phyloP scores from a whole-genome alignment of 1,140 invertebrate species.

The Panagrolaimus sp. region DNA sequence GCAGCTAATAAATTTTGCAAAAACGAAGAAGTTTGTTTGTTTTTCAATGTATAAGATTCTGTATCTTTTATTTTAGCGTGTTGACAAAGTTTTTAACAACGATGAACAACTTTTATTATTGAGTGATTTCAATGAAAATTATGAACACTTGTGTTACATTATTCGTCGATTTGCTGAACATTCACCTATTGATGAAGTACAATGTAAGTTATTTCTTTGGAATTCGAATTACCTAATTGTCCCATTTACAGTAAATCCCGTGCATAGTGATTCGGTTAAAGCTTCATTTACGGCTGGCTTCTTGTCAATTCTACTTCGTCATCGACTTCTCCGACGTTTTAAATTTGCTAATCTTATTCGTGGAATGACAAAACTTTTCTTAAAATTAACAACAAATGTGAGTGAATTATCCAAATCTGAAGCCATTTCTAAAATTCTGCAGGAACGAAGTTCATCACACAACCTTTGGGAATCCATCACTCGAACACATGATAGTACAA shows the following conservation, averaged over 20 bases:
- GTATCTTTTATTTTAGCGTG: background rate
- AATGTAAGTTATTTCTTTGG: background rate
- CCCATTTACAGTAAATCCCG: too few relatives aligned
- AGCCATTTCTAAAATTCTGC: background rate
- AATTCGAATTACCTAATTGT: background rate
- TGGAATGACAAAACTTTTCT: background rate
- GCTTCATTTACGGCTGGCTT: background rate
- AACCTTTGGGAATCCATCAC: background rate
- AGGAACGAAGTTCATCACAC: background rate
- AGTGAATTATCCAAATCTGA: background rate
- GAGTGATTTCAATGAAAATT: background rate
- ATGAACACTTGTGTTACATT: background rate
- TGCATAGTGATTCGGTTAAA: background rate
- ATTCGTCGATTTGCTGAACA: constrained; percentile 10
- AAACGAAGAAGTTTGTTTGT: constrained; percentile 4
- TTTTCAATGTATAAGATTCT: too few relatives aligned
- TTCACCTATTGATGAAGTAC: background rate
- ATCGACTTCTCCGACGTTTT: background rate
- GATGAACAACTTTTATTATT: background rate
- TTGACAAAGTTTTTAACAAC: too few relatives aligned
- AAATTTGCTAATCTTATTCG: constrained; percentile 5
- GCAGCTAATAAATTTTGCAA: background rate
- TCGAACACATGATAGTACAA: background rate
- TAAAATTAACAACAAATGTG: background rate
- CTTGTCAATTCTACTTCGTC: background rate